Conservation (phyloP, 2,113 vertebrate species). For the Amphilophus citrinellus region DNA sequence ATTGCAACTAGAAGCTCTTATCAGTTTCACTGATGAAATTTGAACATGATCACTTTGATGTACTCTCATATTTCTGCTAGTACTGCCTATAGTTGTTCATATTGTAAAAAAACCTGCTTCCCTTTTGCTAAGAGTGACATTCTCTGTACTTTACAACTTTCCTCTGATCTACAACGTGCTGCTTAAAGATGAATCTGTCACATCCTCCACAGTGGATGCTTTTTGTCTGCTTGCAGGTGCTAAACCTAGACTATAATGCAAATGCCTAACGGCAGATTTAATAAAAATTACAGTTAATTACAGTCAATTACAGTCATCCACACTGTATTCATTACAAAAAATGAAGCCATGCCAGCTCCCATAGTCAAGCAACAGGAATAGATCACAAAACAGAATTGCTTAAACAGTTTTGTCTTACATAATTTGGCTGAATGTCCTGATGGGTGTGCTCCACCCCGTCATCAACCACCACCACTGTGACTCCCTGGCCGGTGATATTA, state of each 20-base stretch:
- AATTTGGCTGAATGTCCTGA: conserved; percentile 93
- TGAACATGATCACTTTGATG: neutral
- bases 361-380: neutral
- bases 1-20: neutral
- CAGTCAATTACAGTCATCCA: neutral
- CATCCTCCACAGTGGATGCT: neutral
- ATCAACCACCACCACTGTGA: conserved; percentile 96
- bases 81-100: neutral
- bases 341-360: no score
- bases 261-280: neutral
- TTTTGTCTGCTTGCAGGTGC: neutral
- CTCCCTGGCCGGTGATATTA: conserved; percentile 92
- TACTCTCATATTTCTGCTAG: neutral
- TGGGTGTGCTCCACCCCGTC: conserved; percentile 94
- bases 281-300: neutral
- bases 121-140: neutral
- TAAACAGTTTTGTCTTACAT: conserved; percentile 84
- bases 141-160: neutral
- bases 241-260: neutral
- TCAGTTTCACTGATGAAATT: neutral
- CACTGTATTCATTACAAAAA: neutral
- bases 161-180: neutral
- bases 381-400: neutral
- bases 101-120: neutral
- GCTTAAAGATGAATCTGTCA: neutral